Conservation (phyloP, 2,888 invertebrate genomes). For the Phaedon cochleariae region DNA sequence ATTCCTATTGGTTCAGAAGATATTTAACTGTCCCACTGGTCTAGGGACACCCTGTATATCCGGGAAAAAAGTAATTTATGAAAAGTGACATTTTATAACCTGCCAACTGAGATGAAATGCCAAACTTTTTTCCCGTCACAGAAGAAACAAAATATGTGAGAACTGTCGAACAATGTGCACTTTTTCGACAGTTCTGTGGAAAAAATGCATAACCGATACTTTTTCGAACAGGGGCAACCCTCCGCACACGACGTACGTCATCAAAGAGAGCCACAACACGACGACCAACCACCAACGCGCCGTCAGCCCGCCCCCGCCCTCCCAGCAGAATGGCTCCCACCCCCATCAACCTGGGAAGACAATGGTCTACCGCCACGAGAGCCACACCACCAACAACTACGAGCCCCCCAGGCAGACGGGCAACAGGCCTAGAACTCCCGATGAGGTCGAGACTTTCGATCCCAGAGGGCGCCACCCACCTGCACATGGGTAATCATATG, state of each 20-base stretch:
- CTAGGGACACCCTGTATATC: no score
- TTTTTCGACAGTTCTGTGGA: no score
- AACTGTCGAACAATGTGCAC: no score
- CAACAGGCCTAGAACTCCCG: conserved; percentile 40
- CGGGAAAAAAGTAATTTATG: no score
- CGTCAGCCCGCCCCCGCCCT: conserved; percentile 44
- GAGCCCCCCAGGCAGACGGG: conserved; percentile 37
- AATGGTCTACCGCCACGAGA: conserved; percentile 53
- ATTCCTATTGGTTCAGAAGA: no score
- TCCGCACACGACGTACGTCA: conserved; percentile 42
- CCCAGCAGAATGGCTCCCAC: conserved; percentile 52
- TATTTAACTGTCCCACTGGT: no score
- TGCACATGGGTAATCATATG: conserved; percentile 1
- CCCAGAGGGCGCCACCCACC: conserved; percentile 48
- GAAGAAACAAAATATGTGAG: no score
- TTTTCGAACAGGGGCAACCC: conserved; percentile 40
- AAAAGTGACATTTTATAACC: no score
- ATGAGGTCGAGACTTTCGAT: conserved; percentile 53
- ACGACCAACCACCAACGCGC: conserved; percentile 41
- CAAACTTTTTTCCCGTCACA: no score
- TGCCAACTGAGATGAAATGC: no score
- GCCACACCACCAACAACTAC: conserved; percentile 49
- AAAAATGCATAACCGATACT: no score
- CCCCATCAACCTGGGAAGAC: conserved; percentile 49
- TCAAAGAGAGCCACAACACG: conserved; percentile 52